Evolutionary conservation across 2,113 vertebrate genomes (phyloP), one percentile per base, ranked within the genome.

Genomic region (Aleadryas rufinucha): DNA sequence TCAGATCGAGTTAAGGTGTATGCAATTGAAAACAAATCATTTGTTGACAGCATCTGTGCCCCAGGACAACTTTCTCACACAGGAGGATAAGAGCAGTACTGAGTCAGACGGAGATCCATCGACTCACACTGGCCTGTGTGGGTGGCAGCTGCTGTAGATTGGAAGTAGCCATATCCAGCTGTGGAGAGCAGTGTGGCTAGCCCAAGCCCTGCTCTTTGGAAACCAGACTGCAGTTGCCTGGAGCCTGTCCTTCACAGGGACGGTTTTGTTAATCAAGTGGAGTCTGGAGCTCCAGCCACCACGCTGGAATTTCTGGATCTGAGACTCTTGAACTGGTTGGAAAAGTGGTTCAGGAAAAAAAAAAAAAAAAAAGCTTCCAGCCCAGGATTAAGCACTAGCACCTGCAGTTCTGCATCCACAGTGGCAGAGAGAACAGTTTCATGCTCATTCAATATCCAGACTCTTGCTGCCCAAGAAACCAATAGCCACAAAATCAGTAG

Each of bases 171-270:
- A 37, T 52, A 80, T 84, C 91, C 89, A 93, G 64, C 94, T 95
- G 84, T 86, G 94, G 90, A 90, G 64, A 90, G 72, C 68, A 57
- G 24, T n/a, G 86, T 68, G 94, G 95, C 86, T 56, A 93, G 89
- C 86, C 60, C 69, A 75, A 92, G 52, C 47, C 42, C 56, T 81
- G 68, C 35, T 90, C 89, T 84, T 92, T 87, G 69, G 60, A 95
- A 96, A 91, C 72, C 91, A 95, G 72, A 71, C 39, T 95, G n/a
- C 39, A 59, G 28, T 54, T 84, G 80, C 80, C 69, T 52, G 42
- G 89, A 64, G 65, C 56, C 64, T 64, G 52, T 71, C 22, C 64
- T 84, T 81, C 72, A 74, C 70, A 68, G 53, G 49, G 37, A 37
- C 0, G 0, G 35, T 60, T 89, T 91, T 71, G 47, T 78, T 95